These are phyloP conservation scores for Oxyruncus cristatus DNA, from an alignment of 2,113 vertebrate genomes.

Conservation along the genomic window DNA sequence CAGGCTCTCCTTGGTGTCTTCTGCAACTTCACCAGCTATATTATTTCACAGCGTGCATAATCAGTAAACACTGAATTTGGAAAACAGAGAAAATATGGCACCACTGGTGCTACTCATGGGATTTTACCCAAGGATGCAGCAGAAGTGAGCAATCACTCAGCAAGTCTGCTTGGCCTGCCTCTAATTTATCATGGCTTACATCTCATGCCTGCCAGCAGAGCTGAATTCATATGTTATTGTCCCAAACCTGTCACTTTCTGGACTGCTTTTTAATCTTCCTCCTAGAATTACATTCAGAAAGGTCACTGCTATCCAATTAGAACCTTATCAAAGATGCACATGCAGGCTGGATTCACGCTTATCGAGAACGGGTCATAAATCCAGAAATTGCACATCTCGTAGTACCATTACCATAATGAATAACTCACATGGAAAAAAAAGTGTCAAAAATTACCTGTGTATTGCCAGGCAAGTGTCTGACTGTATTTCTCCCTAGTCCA, in stretches of 20 bases:
- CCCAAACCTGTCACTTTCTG: conserved; percentile 81
- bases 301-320: conserved; percentile 85
- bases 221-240: conserved; percentile 81
- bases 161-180: conserved; percentile 59
- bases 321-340: conserved; percentile 87
- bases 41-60: background rate
- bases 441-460: conserved; percentile 62
- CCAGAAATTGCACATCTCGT: conserved; percentile 73
- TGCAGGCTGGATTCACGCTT: conserved; percentile 71
- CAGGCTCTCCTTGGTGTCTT: background rate
- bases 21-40: background rate
- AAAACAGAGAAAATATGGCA: background rate
- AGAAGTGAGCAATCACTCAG: conserved; percentile 75
- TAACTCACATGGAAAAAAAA: conserved; percentile 45
- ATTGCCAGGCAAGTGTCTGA: conserved; percentile 28
- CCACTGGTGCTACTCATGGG: conserved; percentile 28
- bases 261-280: conserved; percentile 84
- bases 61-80: conserved; percentile 26
- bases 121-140: conserved; percentile 72
- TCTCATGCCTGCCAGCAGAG: conserved; percentile 77
- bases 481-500: background rate
- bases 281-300: conserved; percentile 82
- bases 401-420: conserved; percentile 75
- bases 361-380: conserved; percentile 81
- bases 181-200: conserved; percentile 83